Evolutionary conservation across 2,797 vertebrate species (phyloP).

Genomic region (Spea hammondii): DNA sequence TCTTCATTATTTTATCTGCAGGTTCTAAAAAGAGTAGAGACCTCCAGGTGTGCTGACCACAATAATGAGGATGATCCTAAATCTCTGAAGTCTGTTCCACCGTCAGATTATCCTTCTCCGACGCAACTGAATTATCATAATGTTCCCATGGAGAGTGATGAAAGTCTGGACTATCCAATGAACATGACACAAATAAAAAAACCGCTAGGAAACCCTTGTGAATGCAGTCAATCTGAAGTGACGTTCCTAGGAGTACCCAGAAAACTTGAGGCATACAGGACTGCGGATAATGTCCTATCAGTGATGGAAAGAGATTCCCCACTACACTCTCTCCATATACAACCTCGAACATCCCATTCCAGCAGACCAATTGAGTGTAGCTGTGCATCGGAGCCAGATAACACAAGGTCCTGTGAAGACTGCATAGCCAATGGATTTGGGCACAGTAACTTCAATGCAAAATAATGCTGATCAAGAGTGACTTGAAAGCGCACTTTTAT

Average conservation of each 20-base stretch:
- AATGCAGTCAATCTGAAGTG: slow-evolving; percentile 70
- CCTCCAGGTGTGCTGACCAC: slow-evolving; percentile 55
- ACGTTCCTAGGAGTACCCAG: slow-evolving; percentile 57
- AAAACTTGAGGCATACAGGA: slow-evolving; percentile 11
- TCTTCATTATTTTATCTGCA: slow-evolving; percentile 40
- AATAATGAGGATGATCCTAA: slow-evolving; percentile 60
- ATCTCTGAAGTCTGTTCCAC: slow-evolving; percentile 57
- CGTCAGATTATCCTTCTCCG: slow-evolving; percentile 50
- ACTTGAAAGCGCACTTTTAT: too few relatives aligned
- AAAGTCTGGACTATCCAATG: slow-evolving; percentile 52
- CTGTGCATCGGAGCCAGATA: slow-evolving; percentile 48
- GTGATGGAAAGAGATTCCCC: too few relatives aligned
- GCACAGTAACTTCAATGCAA: not conserved
- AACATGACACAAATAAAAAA: slow-evolving; percentile 1
- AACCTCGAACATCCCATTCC: slow-evolving; percentile 29
- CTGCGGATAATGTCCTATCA: not conserved
- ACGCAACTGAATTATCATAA: slow-evolving; percentile 50
- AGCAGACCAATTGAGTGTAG: slow-evolving; percentile 64
- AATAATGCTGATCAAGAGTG: not conserved
- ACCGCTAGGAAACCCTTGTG: slow-evolving; percentile 52
- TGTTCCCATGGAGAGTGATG: slow-evolving; percentile 66
- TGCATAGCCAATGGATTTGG: slow-evolving; percentile 58
- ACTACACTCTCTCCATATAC: not conserved
- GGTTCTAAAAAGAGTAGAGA: slow-evolving; percentile 62
- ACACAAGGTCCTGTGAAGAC: slow-evolving; percentile 57